phyloP scores from a whole-genome alignment of 2,888 invertebrate species.

The Acrocyrtus sp. region DNA sequence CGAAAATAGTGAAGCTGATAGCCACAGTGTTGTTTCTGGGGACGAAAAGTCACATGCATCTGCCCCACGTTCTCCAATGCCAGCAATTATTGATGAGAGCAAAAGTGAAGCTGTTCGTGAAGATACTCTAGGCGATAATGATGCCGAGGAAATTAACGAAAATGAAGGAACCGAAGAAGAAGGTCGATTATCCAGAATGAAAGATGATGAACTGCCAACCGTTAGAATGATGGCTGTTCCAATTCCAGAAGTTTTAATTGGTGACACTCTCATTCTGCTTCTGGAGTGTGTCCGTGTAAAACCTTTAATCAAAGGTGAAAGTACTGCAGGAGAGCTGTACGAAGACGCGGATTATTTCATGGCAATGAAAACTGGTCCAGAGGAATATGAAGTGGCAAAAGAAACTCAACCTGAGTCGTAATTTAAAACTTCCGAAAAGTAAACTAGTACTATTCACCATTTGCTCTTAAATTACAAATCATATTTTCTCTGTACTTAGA shows the following conservation, averaged over 20 bases:
- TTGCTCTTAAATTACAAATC: too few relatives aligned
- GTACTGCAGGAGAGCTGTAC: too few relatives aligned
- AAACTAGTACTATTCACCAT: background rate
- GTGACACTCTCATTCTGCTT: conserved; percentile 59
- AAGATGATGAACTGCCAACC: too few relatives aligned
- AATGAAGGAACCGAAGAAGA: background rate
- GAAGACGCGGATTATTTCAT: conserved; percentile 58
- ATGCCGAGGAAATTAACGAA: conserved; percentile 43
- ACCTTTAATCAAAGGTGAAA: background rate
- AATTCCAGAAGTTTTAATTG: conserved; percentile 52
- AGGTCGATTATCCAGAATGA: conserved; percentile 12
- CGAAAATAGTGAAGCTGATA: too few relatives aligned
- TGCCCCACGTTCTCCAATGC: too few relatives aligned
- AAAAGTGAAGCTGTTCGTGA: conserved; percentile 1
- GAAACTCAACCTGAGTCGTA: conserved; percentile 60
- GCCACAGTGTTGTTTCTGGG: too few relatives aligned
- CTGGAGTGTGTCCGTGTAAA: conserved; percentile 47
- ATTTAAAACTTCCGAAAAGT: background rate
- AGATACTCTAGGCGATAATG: background rate
- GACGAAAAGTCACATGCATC: too few relatives aligned
- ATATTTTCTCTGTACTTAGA: too few relatives aligned
- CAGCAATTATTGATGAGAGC: too few relatives aligned
- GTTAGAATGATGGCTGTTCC: conserved; percentile 52
- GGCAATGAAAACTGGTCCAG: conserved; percentile 53
- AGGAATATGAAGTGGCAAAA: conserved; percentile 51